Conservation (phyloP, 2,797 vertebrate species). For the Xerus rutilus region DNA sequence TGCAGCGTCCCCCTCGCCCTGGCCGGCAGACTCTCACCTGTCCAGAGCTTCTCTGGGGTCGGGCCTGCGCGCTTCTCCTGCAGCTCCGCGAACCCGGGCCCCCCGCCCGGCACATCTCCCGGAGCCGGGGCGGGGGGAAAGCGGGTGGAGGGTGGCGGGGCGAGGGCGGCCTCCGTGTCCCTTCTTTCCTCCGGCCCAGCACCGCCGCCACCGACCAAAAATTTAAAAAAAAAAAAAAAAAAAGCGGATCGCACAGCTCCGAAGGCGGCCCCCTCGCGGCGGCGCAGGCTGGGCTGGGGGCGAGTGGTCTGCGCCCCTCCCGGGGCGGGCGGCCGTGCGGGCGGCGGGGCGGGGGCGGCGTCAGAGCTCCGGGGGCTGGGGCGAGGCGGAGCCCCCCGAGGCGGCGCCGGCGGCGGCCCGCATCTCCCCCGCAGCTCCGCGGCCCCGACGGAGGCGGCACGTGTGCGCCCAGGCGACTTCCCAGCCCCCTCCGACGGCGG, state of each 20-base stretch:
- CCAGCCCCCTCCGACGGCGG: constrained; percentile 73
- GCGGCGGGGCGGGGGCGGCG: constrained; percentile 76
- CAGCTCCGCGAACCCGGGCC: constrained; percentile 77
- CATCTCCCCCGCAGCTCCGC: constrained; percentile 82
- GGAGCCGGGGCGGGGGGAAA: constrained; percentile 65
- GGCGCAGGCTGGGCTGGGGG: constrained; percentile 64
- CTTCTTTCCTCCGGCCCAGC: constrained; percentile 50
- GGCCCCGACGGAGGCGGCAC: constrained; percentile 77
- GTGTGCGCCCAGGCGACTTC: constrained; percentile 77
- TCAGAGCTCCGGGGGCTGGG: constrained; percentile 79
- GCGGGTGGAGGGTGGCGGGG: constrained; percentile 43
- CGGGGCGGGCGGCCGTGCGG: constrained; percentile 58
- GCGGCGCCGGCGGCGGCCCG: constrained; percentile 76
- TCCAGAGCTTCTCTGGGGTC: constrained; percentile 68
- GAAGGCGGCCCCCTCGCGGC: constrained; percentile 68
- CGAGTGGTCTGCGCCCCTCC: constrained; percentile 76
- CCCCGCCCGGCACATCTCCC: constrained; percentile 85
- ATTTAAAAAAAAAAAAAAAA: neutral
- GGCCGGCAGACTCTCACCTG: constrained; percentile 78
- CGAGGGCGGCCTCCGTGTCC: constrained; percentile 68
- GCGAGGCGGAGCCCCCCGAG: constrained; percentile 80
- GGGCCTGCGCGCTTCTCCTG: constrained; percentile 73
- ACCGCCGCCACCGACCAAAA: constrained; percentile 68
- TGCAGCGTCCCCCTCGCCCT: constrained; percentile 54
- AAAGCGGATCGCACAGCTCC: constrained; percentile 42